Evolutionary conservation across 2,113 vertebrate species (phyloP), one percentile per base, ranked within the genome.

Genomic region (Salvelinus sp.): DNA sequence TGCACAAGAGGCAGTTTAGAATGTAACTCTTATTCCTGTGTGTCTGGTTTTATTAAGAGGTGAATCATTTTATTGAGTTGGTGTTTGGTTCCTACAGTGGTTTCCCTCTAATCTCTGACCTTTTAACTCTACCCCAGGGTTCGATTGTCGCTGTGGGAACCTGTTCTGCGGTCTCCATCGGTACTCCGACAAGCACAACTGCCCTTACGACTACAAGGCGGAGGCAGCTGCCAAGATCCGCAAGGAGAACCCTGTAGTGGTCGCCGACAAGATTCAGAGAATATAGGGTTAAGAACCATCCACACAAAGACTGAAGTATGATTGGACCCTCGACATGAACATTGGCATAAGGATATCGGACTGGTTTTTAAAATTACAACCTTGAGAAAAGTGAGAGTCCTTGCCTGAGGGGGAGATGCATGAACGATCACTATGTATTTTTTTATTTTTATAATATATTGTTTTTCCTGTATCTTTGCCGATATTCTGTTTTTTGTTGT

Each of bases 211-310:
- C 88, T 99, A 99, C 92, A 98, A 98, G 93, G 94, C 97, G 67
- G 97, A 99, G 91, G 97, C 96, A 72, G 96, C 97, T 74, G 96
- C 95, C 93, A 98, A 98, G 94, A 98, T 99, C 90, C 96, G 97
- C 27, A 99, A 98, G 94, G 98, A 99, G 76, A 99, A 99, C 91
- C 97, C 98, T 22, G 95, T 99, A 83, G 97, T 99, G 79, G 96
- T 99, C 83, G 96, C 97, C 69, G 97, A 99, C 95, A 99, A 99
- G 94, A 98, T 99, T 86, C 97, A 98, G 95, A 99, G 97, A 98
- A 99, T 99, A 97, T 99, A 97, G 92, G 87, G 74, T 77, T 78
- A 28, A n/a, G 5, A 7, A 18, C 58, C 30, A 54, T 54, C 86
- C 80, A 83, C 75, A 85, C 68, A 86, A 83, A 86, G 84, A 88